Percentiles rank a stretch among this genome's conserved stretches.
Conservation (phyloP, 2,888 invertebrate species). For the Thyatira batis region DNA sequence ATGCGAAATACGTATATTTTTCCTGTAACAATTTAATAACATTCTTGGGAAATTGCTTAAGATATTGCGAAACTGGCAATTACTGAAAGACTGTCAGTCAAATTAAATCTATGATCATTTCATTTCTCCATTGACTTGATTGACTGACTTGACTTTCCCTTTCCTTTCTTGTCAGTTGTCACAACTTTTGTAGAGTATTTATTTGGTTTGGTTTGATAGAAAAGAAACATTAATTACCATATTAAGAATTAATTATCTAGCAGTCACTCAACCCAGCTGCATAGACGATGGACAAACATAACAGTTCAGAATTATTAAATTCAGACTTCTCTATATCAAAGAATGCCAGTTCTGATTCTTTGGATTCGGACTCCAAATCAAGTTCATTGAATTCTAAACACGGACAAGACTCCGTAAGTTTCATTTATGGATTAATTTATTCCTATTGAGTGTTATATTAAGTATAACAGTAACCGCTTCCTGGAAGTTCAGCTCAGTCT, state of each 20-base stretch:
- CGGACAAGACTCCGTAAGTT: slow-evolving; percentile 90
- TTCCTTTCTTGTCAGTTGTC: no score
- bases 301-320: slow-evolving; percentile 85
- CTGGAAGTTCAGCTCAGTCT: slow-evolving; percentile 48
- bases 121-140: no score
- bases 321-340: slow-evolving; percentile 86
- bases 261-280: neutral
- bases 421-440: slow-evolving; percentile 76
- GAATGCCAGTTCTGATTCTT: slow-evolving; percentile 90
- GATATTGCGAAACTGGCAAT: no score
- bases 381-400: slow-evolving; percentile 92
- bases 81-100: no score
- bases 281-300: slow-evolving; percentile 84
- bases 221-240: neutral
- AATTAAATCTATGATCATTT: no score
- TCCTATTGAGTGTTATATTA: slow-evolving; percentile 53
- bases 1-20: no score
- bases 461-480: slow-evolving; percentile 55
- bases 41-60: no score
- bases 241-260: neutral
- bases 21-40: no score
- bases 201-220: no score
- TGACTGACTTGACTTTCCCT: no score
- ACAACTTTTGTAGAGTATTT: no score
- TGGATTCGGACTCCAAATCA: slow-evolving; percentile 92